Conservation (phyloP, 2,888 invertebrate genomes). For the Epinotia bilunana region DNA sequence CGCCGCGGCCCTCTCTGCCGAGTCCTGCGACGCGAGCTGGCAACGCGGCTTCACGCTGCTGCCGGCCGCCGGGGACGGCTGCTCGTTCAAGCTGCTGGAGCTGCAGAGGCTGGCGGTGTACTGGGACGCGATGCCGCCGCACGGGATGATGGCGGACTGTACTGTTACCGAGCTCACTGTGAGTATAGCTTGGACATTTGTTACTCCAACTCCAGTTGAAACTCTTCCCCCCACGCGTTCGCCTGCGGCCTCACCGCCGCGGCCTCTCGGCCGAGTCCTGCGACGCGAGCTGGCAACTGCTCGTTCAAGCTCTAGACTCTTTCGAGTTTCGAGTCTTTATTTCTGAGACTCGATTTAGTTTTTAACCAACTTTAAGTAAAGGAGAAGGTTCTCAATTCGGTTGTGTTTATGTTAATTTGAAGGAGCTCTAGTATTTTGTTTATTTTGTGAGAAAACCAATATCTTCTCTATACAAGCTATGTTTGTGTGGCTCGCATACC, state of each 20-base stretch:
- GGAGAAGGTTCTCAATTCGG: too few species aligned
- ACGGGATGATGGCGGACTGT: conserved; percentile 87
- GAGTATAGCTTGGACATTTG: conserved; percentile 49
- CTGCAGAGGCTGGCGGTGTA: conserved; percentile 95
- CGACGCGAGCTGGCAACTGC: conserved; percentile 91
- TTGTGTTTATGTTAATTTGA: too few species aligned
- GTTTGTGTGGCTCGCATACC: too few species aligned
- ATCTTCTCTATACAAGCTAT: too few species aligned
- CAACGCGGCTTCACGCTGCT: conserved; percentile 88
- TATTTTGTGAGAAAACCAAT: too few species aligned
- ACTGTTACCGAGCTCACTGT: conserved; percentile 89
- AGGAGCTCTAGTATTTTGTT: too few species aligned
- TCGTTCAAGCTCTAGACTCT: too few species aligned
- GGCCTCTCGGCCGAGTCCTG: conserved; percentile 96
- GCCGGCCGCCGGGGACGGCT: conserved; percentile 82
- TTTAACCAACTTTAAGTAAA: too few species aligned
- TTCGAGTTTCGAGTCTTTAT: too few species aligned
- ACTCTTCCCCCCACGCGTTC: conserved; percentile 85
- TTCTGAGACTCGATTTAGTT: too few species aligned
- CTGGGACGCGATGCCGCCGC: conserved; percentile 90
- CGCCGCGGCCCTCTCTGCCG: conserved; percentile 93
- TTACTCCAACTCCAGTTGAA: too few species aligned
- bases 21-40: conserved; percentile 97
- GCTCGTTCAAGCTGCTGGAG: conserved; percentile 95
- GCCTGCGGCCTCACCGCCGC: conserved; percentile 95